A percentile compares a stretch with the other conserved stretches of the same genome.
These are phyloP conservation scores for Neodiprion lecontei DNA, from an alignment of 1,140 invertebrate genomes.

Conservation along the genomic window DNA sequence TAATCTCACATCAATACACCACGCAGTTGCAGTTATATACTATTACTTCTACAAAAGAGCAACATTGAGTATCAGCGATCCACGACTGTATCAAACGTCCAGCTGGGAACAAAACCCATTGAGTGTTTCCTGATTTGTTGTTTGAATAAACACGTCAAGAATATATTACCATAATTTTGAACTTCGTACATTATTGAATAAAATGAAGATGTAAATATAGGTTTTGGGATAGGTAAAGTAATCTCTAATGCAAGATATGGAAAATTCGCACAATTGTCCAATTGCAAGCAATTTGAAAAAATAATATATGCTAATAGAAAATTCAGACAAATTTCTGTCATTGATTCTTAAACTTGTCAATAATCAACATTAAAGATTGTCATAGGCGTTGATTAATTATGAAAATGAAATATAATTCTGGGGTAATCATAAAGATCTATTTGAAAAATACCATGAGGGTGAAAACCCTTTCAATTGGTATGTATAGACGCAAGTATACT, in stretches of 20 bases:
- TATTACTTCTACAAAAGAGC: constrained; percentile 79
- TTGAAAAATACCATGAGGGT: too few species aligned
- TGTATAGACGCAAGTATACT: too few species aligned
- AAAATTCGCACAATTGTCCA: constrained; percentile 1
- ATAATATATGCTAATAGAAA: background rate
- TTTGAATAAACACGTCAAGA: constrained; percentile 22
- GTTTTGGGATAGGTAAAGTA: background rate
- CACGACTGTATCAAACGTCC: constrained; percentile 75
- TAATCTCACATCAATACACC: background rate
- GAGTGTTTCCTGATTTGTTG: constrained; percentile 34
- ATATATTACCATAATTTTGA: constrained; percentile 17
- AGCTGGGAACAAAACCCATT: constrained; percentile 71
- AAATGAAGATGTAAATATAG: background rate
- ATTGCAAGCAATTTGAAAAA: background rate
- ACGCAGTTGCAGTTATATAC: constrained; percentile 74
- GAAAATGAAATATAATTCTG: too few species aligned
- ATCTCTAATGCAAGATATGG: too few species aligned
- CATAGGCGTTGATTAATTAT: too few species aligned
- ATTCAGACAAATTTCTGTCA: background rate
- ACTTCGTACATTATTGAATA: background rate
- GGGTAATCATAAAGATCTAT: too few species aligned
- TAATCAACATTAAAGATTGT: background rate
- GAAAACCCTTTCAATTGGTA: too few species aligned
- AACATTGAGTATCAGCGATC: constrained; percentile 73
- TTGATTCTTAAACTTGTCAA: background rate